phyloP scores from a whole-genome alignment of 2,797 vertebrate species.

The Periparus ater region DNA sequence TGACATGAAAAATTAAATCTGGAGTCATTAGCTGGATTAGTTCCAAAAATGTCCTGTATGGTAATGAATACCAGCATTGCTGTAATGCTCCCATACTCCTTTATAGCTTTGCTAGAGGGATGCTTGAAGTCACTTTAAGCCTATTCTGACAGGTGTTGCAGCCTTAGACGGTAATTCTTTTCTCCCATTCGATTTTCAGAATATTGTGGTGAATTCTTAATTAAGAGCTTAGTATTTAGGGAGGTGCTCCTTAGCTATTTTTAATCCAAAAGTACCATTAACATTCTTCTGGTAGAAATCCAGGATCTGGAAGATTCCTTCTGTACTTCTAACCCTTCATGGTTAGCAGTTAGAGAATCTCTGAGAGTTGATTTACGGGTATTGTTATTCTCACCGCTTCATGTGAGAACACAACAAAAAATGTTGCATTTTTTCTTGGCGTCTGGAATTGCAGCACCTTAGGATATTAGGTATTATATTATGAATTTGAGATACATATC shows the following conservation, averaged over 20 bases:
- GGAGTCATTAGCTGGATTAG: not conserved
- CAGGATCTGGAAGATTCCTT: not conserved
- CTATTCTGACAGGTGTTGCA: not conserved
- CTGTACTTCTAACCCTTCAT: not conserved
- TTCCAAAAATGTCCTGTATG: not conserved
- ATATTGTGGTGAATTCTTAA: not conserved
- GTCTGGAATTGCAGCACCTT: not conserved
- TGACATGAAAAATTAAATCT: not conserved
- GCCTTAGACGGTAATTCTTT: not conserved
- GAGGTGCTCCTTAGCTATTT: not conserved
- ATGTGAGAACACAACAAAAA: too few species aligned
- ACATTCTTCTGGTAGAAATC: not conserved
- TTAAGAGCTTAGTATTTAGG: not conserved
- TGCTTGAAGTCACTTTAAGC: not conserved
- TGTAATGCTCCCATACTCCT: not conserved
- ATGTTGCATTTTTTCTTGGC: not conserved
- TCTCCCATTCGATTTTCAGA: not conserved
- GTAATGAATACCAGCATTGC: not conserved
- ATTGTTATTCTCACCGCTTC: not conserved
- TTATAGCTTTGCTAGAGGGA: not conserved
- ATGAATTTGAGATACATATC: not conserved
- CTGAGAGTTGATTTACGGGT: not conserved
- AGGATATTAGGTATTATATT: not conserved
- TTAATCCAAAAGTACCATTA: not conserved
- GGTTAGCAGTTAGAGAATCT: not conserved